These are phyloP conservation scores for Camponotus floridanus DNA, from an alignment of 1,140 invertebrate species.

Conservation along the genomic window DNA sequence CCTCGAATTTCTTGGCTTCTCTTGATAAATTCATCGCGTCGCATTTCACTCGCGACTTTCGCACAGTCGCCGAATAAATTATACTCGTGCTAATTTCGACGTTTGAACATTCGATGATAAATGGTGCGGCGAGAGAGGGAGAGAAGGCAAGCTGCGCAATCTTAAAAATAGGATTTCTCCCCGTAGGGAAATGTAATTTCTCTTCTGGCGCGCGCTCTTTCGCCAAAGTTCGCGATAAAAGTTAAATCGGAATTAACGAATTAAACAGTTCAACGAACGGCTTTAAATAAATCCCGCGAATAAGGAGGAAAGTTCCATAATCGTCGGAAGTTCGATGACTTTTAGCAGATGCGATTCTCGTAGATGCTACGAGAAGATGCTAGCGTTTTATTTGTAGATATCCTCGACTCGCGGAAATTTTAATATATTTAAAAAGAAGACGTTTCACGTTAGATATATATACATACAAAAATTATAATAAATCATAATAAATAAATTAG, in stretches of 20 bases:
- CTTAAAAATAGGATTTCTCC: constrained; percentile 35
- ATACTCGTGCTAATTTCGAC: constrained; percentile 41
- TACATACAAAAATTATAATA: background rate
- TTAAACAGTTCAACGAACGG: constrained; percentile 61
- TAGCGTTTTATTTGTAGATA: constrained; percentile 10
- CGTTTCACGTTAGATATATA: background rate
- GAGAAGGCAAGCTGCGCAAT: constrained; percentile 10
- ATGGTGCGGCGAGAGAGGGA: background rate
- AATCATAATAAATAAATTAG: background rate
- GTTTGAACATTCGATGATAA: constrained; percentile 35
- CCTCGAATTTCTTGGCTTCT: background rate
- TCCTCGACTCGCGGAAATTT: background rate
- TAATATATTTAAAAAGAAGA: background rate
- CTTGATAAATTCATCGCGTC: constrained; percentile 48
- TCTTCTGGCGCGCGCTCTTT: background rate
- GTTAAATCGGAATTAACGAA: constrained; percentile 65
- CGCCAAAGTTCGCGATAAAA: constrained; percentile 42
- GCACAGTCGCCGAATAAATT: constrained; percentile 37
- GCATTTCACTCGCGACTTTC: constrained; percentile 10
- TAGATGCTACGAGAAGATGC: background rate
- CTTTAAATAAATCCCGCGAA: constrained; percentile 52
- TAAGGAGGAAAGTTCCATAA: constrained; percentile 38
- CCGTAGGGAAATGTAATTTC: constrained; percentile 38
- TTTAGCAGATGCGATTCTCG: too few relatives aligned
- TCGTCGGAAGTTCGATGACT: constrained; percentile 53